Conservation (phyloP, 2,888 invertebrate species). For the Aquatica leii region DNA sequence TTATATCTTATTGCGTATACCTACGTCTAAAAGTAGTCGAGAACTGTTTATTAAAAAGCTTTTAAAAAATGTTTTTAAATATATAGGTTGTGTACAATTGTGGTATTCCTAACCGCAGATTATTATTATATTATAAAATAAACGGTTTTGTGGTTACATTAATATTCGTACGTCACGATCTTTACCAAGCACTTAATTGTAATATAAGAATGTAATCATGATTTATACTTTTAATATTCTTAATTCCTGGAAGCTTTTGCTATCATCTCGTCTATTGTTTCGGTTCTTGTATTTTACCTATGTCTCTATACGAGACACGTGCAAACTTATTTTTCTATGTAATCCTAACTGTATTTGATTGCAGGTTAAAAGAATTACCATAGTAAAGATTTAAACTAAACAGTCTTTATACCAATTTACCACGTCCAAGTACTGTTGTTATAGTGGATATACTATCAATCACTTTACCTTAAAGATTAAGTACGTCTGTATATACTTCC, state of each 20-base stretch:
- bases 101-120: slow-evolving; percentile 24
- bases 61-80: too few species aligned
- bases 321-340: too few species aligned
- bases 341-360: too few species aligned
- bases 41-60: too few species aligned
- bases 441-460: slow-evolving; percentile 43
- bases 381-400: neutral
- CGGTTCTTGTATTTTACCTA: too few species aligned
- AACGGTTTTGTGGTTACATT: slow-evolving; percentile 23
- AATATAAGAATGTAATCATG: neutral
- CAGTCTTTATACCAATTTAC: slow-evolving; percentile 21
- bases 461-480: slow-evolving; percentile 47
- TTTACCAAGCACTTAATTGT: slow-evolving; percentile 3
- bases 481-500: slow-evolving; percentile 49
- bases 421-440: slow-evolving; percentile 24
- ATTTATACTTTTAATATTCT: neutral
- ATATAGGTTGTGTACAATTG: too few species aligned
- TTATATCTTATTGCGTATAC: too few species aligned
- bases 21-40: too few species aligned
- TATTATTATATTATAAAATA: slow-evolving; percentile 11
- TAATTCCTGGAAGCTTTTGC: too few species aligned
- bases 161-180: slow-evolving; percentile 18
- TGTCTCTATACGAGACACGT: too few species aligned
- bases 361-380: slow-evolving; percentile 1
- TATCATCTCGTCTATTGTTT: too few species aligned